These are phyloP conservation scores for Poeciliopsis presidionis DNA, from an alignment of 2,797 vertebrate genomes.

Conservation along the genomic window DNA sequence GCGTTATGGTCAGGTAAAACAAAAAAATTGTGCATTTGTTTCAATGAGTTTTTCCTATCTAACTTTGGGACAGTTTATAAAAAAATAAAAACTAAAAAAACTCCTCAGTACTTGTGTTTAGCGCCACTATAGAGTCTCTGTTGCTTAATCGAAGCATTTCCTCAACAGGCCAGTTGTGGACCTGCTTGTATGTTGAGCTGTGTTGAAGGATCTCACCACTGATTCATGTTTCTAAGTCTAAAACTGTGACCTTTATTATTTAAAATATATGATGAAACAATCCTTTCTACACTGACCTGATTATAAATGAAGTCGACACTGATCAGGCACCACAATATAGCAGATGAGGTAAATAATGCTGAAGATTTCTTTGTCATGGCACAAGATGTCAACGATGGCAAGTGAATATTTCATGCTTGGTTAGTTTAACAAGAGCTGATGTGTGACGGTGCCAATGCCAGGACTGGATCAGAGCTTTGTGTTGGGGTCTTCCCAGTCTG, in stretches of 20 bases:
- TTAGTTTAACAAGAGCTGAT: not conserved
- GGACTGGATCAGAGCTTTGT: not conserved
- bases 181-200: slow-evolving; percentile 12
- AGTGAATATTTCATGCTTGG: not conserved
- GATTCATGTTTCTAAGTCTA: not conserved
- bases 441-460: not conserved
- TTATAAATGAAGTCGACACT: not conserved
- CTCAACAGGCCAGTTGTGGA: slow-evolving; percentile 25
- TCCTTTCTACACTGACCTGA: not conserved
- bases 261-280: not conserved
- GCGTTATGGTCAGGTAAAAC: not conserved
- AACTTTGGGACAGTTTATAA: not conserved
- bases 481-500: not conserved
- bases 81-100: slow-evolving; percentile 7
- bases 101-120: not conserved
- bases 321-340: not conserved
- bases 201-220: not conserved
- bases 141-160: slow-evolving; percentile 34
- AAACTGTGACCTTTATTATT: not conserved
- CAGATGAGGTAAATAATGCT: not conserved
- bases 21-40: not conserved
- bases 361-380: not conserved
- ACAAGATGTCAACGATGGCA: not conserved
- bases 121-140: not conserved
- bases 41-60: not conserved